Evolutionary conservation across 2,888 invertebrate genomes (phyloP), one percentile per base, ranked within the genome.

Genomic region (Itoplectis maculator): DNA sequence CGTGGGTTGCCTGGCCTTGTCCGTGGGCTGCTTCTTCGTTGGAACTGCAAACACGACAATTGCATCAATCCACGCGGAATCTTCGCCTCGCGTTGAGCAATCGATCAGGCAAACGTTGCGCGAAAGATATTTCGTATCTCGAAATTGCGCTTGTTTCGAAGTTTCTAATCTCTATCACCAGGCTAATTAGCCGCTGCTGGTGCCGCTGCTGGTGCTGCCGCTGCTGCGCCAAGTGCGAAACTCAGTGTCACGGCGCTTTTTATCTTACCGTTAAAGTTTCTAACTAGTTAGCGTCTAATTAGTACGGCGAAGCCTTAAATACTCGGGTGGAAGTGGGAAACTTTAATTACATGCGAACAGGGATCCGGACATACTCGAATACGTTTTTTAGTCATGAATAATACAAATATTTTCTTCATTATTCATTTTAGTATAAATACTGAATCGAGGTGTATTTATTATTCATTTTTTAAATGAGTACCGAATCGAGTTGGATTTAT

Each of bases 101-200:
- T 81, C 63, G 61, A 85, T 82, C 81, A 83, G 59, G 47, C 47
- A 23, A 68, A 78, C 72, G 54, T 78, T 73, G 68, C 47, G 51
- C 47, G 42, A 68, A 47, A 77, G 68, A 80, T 72, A 83, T 81
- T 66, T 81, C 56, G 73, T 37, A 82, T 83, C 85, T 86, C 81
- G 82, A 86, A 89, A 89, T 89, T 89, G 86, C 85, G 82, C 86
- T 89, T 87, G 89, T 90, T 89, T 83, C 78, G 88, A 89, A 90
- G 88, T 90, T 88, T 81, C 86, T 82, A 82, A 84, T 84, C 84
- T 86, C 86, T 83, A 83, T 79, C 79, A 81, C 20, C 69, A 35
- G 56, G 45, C 54, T 80, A 80, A 83, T 84, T 81, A 74, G 68
- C 63, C 29, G 18, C 42, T 54, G 45, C 47, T 76, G 65, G 65